Evolutionary conservation across 1,140 invertebrate genomes (phyloP), one percentile per base, ranked within the genome.

Genomic region (Megathymus violae): DNA sequence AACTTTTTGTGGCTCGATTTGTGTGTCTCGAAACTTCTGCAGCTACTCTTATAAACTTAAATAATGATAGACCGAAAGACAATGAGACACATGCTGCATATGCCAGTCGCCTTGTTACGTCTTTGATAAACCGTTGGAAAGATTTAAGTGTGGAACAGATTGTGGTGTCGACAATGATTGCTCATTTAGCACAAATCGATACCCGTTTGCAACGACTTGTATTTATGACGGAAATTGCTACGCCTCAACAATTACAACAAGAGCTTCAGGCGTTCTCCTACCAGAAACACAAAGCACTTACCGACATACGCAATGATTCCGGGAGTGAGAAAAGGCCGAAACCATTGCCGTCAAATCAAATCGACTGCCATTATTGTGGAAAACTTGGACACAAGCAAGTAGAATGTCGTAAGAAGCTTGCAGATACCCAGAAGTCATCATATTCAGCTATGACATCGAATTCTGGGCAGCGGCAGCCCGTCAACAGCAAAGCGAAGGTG

Each of bases 1-100:
- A 73, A 13, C 41, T 71, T 10, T 75, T 77, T 17, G 31, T 67
- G 51, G 56, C 70, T 16, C 50, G 63, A 51, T 77, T 27, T 36
- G 69, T 67, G 0, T 46, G 16, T 16, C 10, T 46, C 7, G 73
- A 80, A 59, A 78, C 71, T 16, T 34, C 67, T 38, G 69, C 74
- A 11, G 69, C 59, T 25, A 63, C 41, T 4, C 44, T 69, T 0
- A 52, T 62, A 0, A 60, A 48, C 9, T 14, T 71, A 10, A 9
- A 27, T 4, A 56, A 47, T 27, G 50, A 15, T 2, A 47, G 40
- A 4, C 61, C 64, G 27, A 63, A 31, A 19, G 52, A 68, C 31
- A 41, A 17, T 6, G 65, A 71, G 19, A 47, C 11, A 10, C 13
- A 62, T 4, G 27, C 62, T 7, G 36, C 61, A 9, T 71, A 67